phyloP scores from a whole-genome alignment of 2,113 vertebrate species.

The Megaptera novaeangliae region DNA sequence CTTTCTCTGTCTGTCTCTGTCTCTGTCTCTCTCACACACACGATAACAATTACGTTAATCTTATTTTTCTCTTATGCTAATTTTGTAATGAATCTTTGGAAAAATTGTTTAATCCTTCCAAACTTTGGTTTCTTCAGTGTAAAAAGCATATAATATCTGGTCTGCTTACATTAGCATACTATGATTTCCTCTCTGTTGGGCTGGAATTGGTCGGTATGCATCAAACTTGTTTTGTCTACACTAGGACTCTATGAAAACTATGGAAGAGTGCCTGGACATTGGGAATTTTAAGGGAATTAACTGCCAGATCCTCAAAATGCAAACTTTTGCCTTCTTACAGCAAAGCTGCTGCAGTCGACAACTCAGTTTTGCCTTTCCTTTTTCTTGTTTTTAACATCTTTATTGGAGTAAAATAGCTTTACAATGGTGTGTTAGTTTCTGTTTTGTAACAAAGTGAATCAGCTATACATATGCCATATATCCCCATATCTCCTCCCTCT shows the following conservation, averaged over 20 bases:
- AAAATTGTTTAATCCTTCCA: neutral
- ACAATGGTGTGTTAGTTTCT: too few relatives aligned
- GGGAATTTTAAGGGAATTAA: neutral
- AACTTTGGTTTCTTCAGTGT: neutral
- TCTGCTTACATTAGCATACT: neutral
- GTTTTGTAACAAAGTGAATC: too few relatives aligned
- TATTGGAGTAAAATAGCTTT: too few relatives aligned
- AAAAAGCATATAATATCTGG: neutral
- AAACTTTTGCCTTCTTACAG: neutral
- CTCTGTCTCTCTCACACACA: neutral
- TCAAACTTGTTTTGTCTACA: neutral
- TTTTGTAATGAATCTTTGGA: neutral
- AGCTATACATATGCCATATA: too few relatives aligned
- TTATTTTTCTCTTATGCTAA: neutral
- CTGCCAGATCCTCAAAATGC: neutral
- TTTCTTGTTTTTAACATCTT: neutral
- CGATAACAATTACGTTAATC: neutral
- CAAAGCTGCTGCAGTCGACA: rapidly evolving
- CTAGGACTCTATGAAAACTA: rapidly evolving
- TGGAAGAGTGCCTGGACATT: neutral
- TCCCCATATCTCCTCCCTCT: too few relatives aligned
- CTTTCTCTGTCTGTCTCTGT: neutral
- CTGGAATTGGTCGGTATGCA: neutral
- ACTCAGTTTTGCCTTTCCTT: neutral
- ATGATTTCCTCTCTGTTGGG: neutral